A percentile compares a stretch with the other conserved stretches of the same genome.
Evolutionary conservation across 2,797 vertebrate species (phyloP).

Genomic region (Staurois parvus): DNA sequence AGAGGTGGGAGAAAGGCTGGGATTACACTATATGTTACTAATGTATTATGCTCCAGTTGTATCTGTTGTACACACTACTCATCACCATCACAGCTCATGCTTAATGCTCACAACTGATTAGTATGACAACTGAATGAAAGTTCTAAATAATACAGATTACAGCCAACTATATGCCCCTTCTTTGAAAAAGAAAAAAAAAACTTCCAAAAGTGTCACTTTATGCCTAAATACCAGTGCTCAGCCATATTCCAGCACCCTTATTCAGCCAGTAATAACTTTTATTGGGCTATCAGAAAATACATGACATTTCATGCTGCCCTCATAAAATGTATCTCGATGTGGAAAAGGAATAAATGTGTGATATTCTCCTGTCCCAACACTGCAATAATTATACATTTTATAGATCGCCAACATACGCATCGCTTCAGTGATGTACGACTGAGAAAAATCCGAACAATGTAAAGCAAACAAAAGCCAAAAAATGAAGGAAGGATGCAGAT

Average conservation of each 20-base stretch:
- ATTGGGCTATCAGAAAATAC: conserved; percentile 50
- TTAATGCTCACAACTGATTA: too few relatives aligned
- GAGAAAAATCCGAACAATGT: background rate
- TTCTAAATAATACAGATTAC: too few relatives aligned
- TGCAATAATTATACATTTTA: conserved; percentile 56
- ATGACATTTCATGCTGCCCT: conserved; percentile 53
- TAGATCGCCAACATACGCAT: conserved; percentile 42
- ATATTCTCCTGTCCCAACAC: conserved; percentile 37
- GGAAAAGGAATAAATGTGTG: conserved; percentile 47
- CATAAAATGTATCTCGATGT: conserved; percentile 52
- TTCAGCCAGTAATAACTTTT: conserved; percentile 50
- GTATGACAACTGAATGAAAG: too few relatives aligned
- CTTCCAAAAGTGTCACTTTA: background rate
- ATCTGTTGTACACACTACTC: too few relatives aligned
- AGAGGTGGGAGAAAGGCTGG: too few relatives aligned
- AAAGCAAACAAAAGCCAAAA: background rate
- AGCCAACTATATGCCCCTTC: too few relatives aligned
- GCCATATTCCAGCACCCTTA: background rate
- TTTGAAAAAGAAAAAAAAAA: too few relatives aligned
- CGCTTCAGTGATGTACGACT: background rate
- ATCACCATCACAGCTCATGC: too few relatives aligned
- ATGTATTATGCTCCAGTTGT: too few relatives aligned
- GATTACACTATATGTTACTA: too few relatives aligned
- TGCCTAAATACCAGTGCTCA: background rate
- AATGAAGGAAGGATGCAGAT: background rate